These are phyloP conservation scores for Pipistrellus kuhlii DNA, from an alignment of 2,797 vertebrate genomes.

Conservation along the genomic window DNA sequence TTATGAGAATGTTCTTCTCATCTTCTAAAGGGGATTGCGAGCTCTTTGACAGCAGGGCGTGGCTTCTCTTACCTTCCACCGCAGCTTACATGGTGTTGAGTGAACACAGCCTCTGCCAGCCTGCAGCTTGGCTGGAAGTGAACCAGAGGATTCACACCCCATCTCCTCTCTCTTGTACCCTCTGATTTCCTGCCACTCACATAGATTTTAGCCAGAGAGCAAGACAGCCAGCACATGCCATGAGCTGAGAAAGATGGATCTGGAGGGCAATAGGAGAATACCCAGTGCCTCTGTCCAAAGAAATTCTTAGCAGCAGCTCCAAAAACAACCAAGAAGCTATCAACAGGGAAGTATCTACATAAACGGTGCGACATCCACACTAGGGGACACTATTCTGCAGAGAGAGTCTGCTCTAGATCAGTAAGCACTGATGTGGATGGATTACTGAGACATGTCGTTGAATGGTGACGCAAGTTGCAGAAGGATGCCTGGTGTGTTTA, in stretches of 20 bases:
- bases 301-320: not conserved
- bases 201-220: not conserved
- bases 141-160: not conserved
- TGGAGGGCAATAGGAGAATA: not conserved
- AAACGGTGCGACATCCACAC: not conserved
- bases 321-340: not conserved
- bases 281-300: not conserved
- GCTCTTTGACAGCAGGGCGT: not conserved
- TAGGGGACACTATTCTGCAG: not conserved
- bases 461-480: not conserved
- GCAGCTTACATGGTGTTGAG: not conserved
- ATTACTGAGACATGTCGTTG: not conserved
- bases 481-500: not conserved
- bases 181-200: not conserved
- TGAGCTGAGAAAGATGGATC: not conserved
- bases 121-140: not conserved
- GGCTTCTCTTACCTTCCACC: not conserved
- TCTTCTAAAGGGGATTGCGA: too few relatives aligned
- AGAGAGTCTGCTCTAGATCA: not conserved
- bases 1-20: too few relatives aligned
- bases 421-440: not conserved
- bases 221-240: not conserved
- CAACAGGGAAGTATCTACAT: not conserved
- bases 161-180: not conserved
- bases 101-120: not conserved